Conservation (phyloP, 2,113 vertebrate genomes). For the Pachypanchax playfairii region DNA sequence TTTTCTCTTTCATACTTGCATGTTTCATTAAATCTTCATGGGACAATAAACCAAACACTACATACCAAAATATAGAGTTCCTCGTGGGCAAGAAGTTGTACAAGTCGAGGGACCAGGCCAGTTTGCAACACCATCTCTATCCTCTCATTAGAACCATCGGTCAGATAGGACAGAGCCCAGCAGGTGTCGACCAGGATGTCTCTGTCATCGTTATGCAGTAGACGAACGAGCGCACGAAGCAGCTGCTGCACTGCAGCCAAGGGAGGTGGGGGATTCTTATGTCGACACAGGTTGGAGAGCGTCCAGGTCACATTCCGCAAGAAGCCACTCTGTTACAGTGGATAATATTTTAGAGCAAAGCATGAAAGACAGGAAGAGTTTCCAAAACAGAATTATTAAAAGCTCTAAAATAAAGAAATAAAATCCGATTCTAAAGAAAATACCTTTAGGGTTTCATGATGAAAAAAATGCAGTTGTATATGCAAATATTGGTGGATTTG, state of each 20-base stretch:
- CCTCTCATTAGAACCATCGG: slow-evolving; percentile 90
- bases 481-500: no score
- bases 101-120: slow-evolving; percentile 86
- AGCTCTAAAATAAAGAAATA: no score
- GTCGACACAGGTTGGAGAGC: slow-evolving; percentile 91
- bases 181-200: slow-evolving; percentile 89
- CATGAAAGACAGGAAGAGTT: neutral
- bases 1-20: no score
- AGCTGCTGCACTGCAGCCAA: slow-evolving; percentile 85
- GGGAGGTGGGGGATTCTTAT: slow-evolving; percentile 90
- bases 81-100: slow-evolving; percentile 84
- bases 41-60: neutral
- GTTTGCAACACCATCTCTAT: slow-evolving; percentile 91
- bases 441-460: no score
- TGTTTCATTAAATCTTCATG: neutral
- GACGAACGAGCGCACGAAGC: slow-evolving; percentile 84
- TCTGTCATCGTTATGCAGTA: slow-evolving; percentile 84
- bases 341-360: neutral
- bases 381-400: neutral
- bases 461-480: no score
- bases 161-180: slow-evolving; percentile 92
- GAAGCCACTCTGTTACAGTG: slow-evolving; percentile 79
- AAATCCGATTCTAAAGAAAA: no score
- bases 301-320: slow-evolving; percentile 91
- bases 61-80: slow-evolving; percentile 88